A percentile compares a stretch with the other conserved stretches of the same genome.
These are phyloP conservation scores for Prinia subflava DNA, from an alignment of 2,113 vertebrate genomes.

Conservation along the genomic window DNA sequence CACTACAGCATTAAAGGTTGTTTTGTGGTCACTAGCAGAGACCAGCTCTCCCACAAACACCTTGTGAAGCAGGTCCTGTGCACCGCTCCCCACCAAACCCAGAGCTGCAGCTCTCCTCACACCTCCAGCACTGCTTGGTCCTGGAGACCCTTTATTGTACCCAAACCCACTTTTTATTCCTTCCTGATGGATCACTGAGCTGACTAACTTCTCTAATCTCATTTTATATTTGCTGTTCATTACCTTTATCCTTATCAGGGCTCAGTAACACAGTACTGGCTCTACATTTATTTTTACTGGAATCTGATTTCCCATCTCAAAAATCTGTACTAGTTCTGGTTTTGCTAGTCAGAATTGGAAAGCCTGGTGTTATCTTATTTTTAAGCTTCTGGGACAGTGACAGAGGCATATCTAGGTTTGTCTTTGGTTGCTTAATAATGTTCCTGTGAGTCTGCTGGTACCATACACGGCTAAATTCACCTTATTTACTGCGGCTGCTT, in stretches of 20 bases:
- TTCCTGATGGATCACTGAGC: background rate
- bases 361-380: background rate
- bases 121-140: background rate
- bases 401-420: background rate
- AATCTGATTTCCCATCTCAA: background rate
- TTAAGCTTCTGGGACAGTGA: background rate
- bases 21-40: slow-evolving; percentile 29
- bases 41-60: slow-evolving; percentile 57
- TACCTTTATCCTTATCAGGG: background rate
- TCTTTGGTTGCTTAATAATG: background rate
- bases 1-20: slow-evolving; percentile 49
- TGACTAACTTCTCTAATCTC: background rate
- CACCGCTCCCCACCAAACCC: background rate
- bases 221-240: background rate
- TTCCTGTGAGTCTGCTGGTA: background rate
- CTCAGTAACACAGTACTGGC: background rate
- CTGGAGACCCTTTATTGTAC: background rate
- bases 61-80: slow-evolving; percentile 48
- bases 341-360: background rate
- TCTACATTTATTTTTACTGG: background rate
- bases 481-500: background rate
- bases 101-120: background rate
- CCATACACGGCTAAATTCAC: background rate
- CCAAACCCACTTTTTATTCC: background rate
- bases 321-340: background rate